Base-by-base conservation (phyloP, 2,113 vertebrate genomes). In the Ctenodactylus gundi region DNA sequence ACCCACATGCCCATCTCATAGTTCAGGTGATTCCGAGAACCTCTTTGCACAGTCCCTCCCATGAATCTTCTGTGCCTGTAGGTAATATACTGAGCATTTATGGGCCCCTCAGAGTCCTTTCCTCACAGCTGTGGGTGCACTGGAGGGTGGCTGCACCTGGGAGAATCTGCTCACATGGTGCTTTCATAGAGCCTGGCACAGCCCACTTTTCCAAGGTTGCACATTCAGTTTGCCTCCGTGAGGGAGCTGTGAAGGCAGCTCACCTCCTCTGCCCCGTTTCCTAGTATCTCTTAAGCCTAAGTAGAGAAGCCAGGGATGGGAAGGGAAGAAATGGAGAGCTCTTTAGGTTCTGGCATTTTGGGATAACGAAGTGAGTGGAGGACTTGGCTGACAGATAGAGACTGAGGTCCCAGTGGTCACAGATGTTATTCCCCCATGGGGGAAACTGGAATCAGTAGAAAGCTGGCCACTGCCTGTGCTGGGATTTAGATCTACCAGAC, bases 1-100 rank as follows among this genome's bases (percentile, higher is more conserved):
- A 0, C 49, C 11, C 25, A 65, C 46, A 13, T 11, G 86, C 46
- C 36, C 7, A 0, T 77, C 12, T 7, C 53, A 15, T 73, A 3
- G 46, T 29, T 67, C 29, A 15, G 36, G 65, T 18, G 25, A 13
- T 62, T 53, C 76, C 18, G 27, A 49, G 77, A 25, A 20, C 81
- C 49, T 64, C n/a, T 18, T 31, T 34, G 72, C 4, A 46, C 41
- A 21, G 39, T 27, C 62, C 21, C 23, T 6, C 49, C 51, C 57
- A 31, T 7, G 27, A 27, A 2, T 15, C 51, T 85, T 55, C 64
- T 49, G 34, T 58, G 68, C 34, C 51, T 60, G 8, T 29, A n/a
- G 36, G 34, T 44, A 1, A 65, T 23, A 58, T 23, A 29, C 44
- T 34, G 86, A 77, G 68, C 49, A 14, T 34, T 27, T 53, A 23